phyloP scores from a whole-genome alignment of 2,797 vertebrate genomes.

The Salarias fasciatus region DNA sequence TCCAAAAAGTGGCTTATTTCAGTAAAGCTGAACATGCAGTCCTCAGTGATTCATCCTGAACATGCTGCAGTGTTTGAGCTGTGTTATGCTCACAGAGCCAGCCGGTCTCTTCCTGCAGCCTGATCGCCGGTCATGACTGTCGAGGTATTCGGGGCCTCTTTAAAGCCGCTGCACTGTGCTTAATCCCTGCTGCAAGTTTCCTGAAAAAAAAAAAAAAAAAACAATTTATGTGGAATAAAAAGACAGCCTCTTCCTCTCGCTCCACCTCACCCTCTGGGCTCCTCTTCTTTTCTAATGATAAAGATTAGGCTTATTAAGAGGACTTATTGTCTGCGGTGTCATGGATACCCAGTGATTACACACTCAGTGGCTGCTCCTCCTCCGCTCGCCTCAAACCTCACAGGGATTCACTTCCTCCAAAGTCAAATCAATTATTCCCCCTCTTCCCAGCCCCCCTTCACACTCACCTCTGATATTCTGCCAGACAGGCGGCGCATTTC shows the following conservation, averaged over 20 bases:
- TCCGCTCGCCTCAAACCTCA: conserved; percentile 68
- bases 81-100: too few relatives aligned
- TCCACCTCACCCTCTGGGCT: conserved; percentile 73
- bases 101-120: too few relatives aligned
- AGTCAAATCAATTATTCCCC: conserved; percentile 75
- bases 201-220: too few relatives aligned
- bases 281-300: conserved; percentile 72
- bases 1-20: too few relatives aligned
- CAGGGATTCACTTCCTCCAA: conserved; percentile 62
- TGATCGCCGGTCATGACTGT: conserved; percentile 90
- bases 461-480: conserved; percentile 55
- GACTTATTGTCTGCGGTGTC: conserved; percentile 79
- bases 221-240: conserved; percentile 88
- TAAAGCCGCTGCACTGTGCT: conserved; percentile 84
- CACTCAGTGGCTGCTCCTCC: conserved; percentile 67
- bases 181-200: too few relatives aligned
- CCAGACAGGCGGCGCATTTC: conserved; percentile 55
- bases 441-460: conserved; percentile 3
- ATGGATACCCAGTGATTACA: conserved; percentile 81
- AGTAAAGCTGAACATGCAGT: too few relatives aligned
- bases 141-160: conserved; percentile 87
- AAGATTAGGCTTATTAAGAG: conserved; percentile 89
- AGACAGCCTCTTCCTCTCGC: conserved; percentile 82
- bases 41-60: too few relatives aligned
- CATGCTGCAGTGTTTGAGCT: too few relatives aligned